These are phyloP conservation scores for Mimas tiliae DNA, from an alignment of 2,888 invertebrate species.

Conservation along the genomic window DNA sequence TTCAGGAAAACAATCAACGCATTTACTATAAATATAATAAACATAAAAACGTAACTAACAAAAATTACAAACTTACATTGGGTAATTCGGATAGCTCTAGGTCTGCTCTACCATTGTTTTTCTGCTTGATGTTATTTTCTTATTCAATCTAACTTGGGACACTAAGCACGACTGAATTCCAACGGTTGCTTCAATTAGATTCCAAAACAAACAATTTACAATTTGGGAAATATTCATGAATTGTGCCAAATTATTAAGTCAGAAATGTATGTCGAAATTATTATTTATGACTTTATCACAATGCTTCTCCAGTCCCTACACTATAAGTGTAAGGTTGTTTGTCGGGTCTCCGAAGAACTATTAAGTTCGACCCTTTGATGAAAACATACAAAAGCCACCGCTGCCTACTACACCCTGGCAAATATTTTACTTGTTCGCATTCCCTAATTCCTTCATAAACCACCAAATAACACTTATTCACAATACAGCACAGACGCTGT, in stretches of 20 bases:
- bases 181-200: conserved; percentile 1
- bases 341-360: conserved; percentile 38
- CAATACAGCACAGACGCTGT: background rate
- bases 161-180: background rate
- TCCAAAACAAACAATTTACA: background rate
- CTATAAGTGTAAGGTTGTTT: conserved; percentile 42
- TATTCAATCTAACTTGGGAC: background rate
- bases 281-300: conserved; percentile 28
- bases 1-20: too few species aligned
- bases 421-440: background rate
- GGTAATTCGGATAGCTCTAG: too few species aligned
- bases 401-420: background rate
- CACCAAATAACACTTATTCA: background rate
- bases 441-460: background rate
- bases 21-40: too few species aligned
- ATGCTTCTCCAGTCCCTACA: conserved; percentile 38
- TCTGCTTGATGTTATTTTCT: too few species aligned
- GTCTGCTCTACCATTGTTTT: too few species aligned
- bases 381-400: conserved; percentile 39
- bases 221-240: background rate
- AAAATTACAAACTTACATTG: too few species aligned
- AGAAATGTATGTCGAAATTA: conserved; percentile 27
- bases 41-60: too few species aligned
- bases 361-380: conserved; percentile 43
- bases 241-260: background rate